These are phyloP conservation scores for Gymnoscopelus microlampas DNA, from an alignment of 2,797 vertebrate species.

Conservation along the genomic window DNA sequence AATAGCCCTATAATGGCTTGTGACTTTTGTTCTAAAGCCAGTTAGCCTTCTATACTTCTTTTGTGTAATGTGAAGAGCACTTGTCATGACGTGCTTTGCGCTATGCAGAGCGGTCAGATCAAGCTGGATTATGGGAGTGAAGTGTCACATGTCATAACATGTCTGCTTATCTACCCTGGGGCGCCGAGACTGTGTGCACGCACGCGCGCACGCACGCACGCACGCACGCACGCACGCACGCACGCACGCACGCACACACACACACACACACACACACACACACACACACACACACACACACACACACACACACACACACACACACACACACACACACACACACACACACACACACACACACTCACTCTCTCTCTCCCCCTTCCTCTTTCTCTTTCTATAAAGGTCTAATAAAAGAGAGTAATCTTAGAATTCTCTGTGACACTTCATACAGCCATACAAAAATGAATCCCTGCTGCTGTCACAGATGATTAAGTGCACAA, in stretches of 20 bases:
- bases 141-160: conserved; percentile 66
- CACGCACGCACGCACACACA: not conserved
- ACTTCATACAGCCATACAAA: no score
- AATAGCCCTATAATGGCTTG: no score
- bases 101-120: conserved; percentile 45
- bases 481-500: not conserved
- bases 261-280: conserved; percentile 15
- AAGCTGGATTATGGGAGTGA: conserved; percentile 61
- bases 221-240: conserved; percentile 30
- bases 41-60: no score
- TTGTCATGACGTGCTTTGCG: conserved; percentile 43
- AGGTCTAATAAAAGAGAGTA: no score
- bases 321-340: conserved; percentile 11
- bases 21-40: no score
- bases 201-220: conserved; percentile 25
- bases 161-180: conserved; percentile 50
- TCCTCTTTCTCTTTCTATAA: not conserved
- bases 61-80: no score
- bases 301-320: conserved; percentile 1
- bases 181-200: conserved; percentile 55
- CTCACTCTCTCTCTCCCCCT: not conserved
- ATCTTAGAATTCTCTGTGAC: no score
- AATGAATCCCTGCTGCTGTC: no score
- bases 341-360: conserved; percentile 10
- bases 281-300: conserved; percentile 14